These are phyloP conservation scores for Anorthoa munda DNA, from an alignment of 2,888 invertebrate genomes.

Conservation along the genomic window DNA sequence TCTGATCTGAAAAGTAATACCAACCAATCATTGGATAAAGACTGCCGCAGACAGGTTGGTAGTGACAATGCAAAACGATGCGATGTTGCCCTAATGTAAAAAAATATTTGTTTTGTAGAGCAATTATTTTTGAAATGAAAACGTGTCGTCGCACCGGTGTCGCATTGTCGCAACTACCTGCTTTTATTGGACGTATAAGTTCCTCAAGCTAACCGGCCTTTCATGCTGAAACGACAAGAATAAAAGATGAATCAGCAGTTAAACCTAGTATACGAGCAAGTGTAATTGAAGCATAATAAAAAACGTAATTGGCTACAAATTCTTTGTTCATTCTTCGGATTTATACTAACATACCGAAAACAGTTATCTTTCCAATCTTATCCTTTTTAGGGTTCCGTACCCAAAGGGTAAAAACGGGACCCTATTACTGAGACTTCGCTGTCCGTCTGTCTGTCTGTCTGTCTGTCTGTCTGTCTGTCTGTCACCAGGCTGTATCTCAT, in stretches of 20 bases:
- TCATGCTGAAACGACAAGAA: constrained; percentile 24
- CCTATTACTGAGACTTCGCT: no score
- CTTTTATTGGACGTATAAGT: not conserved
- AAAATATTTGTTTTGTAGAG: not conserved
- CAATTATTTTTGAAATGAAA: not conserved
- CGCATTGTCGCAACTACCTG: no score
- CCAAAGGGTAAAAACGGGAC: no score
- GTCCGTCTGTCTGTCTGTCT: no score
- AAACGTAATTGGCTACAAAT: constrained; percentile 43
- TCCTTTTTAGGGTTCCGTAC: no score
- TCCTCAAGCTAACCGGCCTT: constrained; percentile 3
- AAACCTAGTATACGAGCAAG: constrained; percentile 44
- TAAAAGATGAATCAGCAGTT: constrained; percentile 28
- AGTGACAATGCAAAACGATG: no score
- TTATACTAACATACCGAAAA: constrained; percentile 12
- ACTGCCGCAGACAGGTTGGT: no score
- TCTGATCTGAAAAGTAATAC: not conserved
- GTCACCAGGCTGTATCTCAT: no score
- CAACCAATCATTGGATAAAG: not conserved
- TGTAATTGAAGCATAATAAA: constrained; percentile 54
- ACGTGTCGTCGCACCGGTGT: not conserved
- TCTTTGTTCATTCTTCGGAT: constrained; percentile 27
- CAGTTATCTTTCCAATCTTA: not conserved
- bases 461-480: no score
- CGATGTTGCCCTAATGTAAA: no score